Evolutionary conservation across 2,797 vertebrate species (phyloP).

Genomic region (Vultur gryphus): DNA sequence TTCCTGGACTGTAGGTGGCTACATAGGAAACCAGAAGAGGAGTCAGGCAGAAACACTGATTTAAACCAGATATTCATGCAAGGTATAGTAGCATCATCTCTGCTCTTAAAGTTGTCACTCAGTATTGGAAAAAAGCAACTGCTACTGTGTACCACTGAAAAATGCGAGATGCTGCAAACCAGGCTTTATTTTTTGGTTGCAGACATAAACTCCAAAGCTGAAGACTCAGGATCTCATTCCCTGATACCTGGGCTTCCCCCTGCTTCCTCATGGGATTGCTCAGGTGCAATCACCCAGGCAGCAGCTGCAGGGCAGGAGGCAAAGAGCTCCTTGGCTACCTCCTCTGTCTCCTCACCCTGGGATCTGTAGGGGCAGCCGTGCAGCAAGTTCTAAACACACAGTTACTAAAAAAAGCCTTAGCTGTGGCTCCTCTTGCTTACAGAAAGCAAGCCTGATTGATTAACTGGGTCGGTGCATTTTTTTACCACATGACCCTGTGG

Average conservation of each 20-base stretch:
- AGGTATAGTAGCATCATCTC: neutral
- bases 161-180: neutral
- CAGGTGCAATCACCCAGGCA: neutral
- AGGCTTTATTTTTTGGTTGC: neutral
- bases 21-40: neutral
- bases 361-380: neutral
- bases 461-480: fast-evolving
- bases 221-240: neutral
- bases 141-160: neutral
- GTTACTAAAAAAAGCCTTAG: neutral
- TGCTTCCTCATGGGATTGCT: neutral
- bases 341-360: neutral
- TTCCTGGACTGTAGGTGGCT: neutral
- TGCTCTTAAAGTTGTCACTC: neutral
- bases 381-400: neutral
- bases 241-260: neutral
- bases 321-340: neutral
- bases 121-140: neutral
- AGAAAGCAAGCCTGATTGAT: neutral
- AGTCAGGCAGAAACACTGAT: neutral
- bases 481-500: fast-evolving
- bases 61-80: neutral
- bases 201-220: neutral
- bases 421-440: neutral
- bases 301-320: neutral